Evolutionary conservation across 1,140 invertebrate species (phyloP), one percentile per base, ranked within the genome.

Genomic region (Tetranychus urticae): DNA sequence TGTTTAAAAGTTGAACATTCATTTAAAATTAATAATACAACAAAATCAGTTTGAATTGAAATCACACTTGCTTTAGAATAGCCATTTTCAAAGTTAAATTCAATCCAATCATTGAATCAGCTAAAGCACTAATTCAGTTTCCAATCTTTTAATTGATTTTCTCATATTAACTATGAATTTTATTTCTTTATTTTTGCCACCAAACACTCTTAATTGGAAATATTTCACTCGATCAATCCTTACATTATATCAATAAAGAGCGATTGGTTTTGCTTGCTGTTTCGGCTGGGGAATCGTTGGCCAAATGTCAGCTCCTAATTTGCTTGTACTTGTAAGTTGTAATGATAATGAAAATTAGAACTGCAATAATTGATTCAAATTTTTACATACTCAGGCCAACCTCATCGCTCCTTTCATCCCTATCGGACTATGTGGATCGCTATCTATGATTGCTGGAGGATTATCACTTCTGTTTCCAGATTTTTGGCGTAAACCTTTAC

Each of bases 231-330:
- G 8, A 14, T 33, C 23, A 23, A 23, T 0, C 23, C 23, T 23
- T 23, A 23, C 23, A 23, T 23, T 23, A 23, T 23, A 0, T 23
- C 23, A 35, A 14, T 35, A 63, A 52, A 67, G 66, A 48, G 63
- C 50, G 13, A 63, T 64, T 45, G 66, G 66, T 13, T 60, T 67
- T 14, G 64, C 60, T 31, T 63, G 50, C 5, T 67, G 66, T 52
- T 54, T 64, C 23, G 60, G 58, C 46, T 67, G 64, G 64, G 57
- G 52, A 3, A 48, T 62, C 56, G 57, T 62, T 33, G 64, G 58
- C 10, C 58, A 56, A 42, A 59, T 65, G 36, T 45, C 62, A 7
- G 61, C 61, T 14, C 60, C 62, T 36, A 65, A 67, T 61, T 54
- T 65, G 7, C 55, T 65, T 12, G 56, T 59, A 3, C 45, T 67